Percentiles rank a stretch among this genome's conserved stretches.
phyloP scores from a whole-genome alignment of 2,797 vertebrate species.

The Arremon brunneinucha region DNA sequence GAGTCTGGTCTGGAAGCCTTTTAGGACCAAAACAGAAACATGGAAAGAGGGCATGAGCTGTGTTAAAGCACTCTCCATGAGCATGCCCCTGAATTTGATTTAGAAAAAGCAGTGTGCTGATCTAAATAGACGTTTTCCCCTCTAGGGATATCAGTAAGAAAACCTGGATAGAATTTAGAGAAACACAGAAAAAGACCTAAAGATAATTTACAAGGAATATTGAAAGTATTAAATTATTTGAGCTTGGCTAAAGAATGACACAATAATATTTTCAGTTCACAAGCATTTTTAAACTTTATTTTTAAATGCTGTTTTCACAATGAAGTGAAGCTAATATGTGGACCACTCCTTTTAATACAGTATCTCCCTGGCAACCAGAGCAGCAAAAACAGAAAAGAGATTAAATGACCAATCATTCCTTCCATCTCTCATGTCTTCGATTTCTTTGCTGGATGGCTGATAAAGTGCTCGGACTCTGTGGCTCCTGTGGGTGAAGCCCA shows the following conservation, averaged over 20 bases:
- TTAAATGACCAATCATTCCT: constrained; percentile 43
- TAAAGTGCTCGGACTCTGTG: constrained; percentile 10
- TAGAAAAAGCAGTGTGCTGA: neutral
- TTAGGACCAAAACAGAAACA: neutral
- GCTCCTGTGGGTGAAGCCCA: constrained; percentile 39
- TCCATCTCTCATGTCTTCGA: constrained; percentile 17
- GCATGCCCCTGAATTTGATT: neutral
- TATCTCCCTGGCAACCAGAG: constrained; percentile 4
- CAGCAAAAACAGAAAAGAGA: constrained; percentile 47
- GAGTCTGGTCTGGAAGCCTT: neutral
- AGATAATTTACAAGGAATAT: neutral
- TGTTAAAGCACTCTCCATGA: neutral
- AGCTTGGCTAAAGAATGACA: constrained; percentile 36
- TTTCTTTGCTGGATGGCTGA: constrained; percentile 47
- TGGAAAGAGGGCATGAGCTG: neutral
- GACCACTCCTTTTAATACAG: constrained; percentile 50
- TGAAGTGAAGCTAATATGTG: neutral
- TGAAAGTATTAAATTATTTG: constrained; percentile 26
- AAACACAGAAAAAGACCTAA: neutral
- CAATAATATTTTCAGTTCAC: constrained; percentile 14
- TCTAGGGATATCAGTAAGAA: neutral
- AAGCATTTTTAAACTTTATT: constrained; percentile 53
- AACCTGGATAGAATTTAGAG: neutral
- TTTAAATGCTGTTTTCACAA: constrained; percentile 45
- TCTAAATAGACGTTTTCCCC: neutral